Base-by-base conservation (phyloP, 2,888 invertebrate species). In the Terebella lapidaria region DNA sequence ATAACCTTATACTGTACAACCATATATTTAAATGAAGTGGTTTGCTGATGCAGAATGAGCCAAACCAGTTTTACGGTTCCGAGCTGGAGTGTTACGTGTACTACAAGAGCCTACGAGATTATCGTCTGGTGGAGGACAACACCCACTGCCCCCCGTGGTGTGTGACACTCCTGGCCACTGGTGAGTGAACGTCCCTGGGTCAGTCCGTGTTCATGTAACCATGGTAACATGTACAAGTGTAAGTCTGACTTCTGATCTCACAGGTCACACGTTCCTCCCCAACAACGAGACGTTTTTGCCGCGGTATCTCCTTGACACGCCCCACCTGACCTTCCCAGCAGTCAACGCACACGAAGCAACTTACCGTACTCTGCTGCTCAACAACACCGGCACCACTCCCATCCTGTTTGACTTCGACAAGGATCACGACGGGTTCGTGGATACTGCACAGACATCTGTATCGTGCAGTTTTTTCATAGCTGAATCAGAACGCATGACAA, bases 141-240 rank as follows among this genome's bases (percentile, higher is more conserved):
- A 77, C 76, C 1, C 74, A 74, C 61, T 71, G 68, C 60, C 78
- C 78, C 18, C 78, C 80, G 3, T 80, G 78, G 77, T 78, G 77
- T 59, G 61, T 78, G 47, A 77, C 74, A 3, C 65, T 80, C 52
- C 71, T 67, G 42, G 75, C 74, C 59, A 65, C 72, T 58, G 78
- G 78, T 77, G 64, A 15, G 29, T 59, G 49, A n/a, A n/a, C n/a
- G n/a, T n/a, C n/a, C n/a, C n/a, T n/a, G n/a, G n/a, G n/a, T n/a
- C n/a, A 28, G 5, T 25, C 26, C n/a, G 10, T 35, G n/a, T 35
- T 15, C n/a, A 35, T 10, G 42, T n/a, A n/a, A n/a, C n/a, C n/a
- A n/a, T n/a, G n/a, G n/a, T n/a, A n/a, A n/a, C n/a, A n/a, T n/a
- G n/a, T n/a, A n/a, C n/a, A n/a, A n/a, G n/a, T n/a, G n/a, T n/a